These are phyloP conservation scores for Eupithecia exiguata DNA, from an alignment of 2,888 invertebrate species.

Conservation along the genomic window DNA sequence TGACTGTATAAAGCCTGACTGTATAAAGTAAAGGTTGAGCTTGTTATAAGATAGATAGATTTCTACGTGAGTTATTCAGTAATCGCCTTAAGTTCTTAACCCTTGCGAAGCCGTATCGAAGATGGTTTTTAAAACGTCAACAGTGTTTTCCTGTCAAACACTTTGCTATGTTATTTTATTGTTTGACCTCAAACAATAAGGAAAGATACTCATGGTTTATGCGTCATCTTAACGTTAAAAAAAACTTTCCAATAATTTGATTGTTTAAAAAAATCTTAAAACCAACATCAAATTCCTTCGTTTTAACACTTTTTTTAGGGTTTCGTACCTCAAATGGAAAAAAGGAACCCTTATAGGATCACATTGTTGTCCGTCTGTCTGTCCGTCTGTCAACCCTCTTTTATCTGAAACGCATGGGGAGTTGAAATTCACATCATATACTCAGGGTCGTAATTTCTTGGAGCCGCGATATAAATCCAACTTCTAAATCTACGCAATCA, in stretches of 20 bases:
- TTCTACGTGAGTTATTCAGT: constrained; percentile 28
- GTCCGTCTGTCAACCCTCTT: too few relatives aligned
- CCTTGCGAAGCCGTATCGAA: constrained; percentile 37
- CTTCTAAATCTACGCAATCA: too few relatives aligned
- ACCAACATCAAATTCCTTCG: too few relatives aligned
- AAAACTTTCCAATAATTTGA: neutral
- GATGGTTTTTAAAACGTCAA: constrained; percentile 18
- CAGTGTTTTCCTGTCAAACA: constrained; percentile 13
- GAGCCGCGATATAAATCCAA: too few relatives aligned
- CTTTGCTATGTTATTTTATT: constrained; percentile 12
- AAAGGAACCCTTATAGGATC: too few relatives aligned
- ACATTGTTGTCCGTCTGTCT: too few relatives aligned
- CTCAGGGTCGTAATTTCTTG: too few relatives aligned
- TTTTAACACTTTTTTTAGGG: too few relatives aligned
- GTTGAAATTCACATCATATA: too few relatives aligned
- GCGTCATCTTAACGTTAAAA: neutral
- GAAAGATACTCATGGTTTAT: neutral
- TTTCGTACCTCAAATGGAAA: too few relatives aligned
- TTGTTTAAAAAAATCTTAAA: too few relatives aligned
- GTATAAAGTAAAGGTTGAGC: constrained; percentile 29
- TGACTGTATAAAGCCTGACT: neutral
- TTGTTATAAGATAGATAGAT: constrained; percentile 34
- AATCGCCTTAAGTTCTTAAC: constrained; percentile 39
- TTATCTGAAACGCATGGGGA: too few relatives aligned
- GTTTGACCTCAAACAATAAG: constrained; percentile 13